Evolutionary conservation across 53 echinoderm and acorn worm genomes (phyloP), one percentile per base, ranked within the genome.

Genomic region (Zoroaster sp.): DNA sequence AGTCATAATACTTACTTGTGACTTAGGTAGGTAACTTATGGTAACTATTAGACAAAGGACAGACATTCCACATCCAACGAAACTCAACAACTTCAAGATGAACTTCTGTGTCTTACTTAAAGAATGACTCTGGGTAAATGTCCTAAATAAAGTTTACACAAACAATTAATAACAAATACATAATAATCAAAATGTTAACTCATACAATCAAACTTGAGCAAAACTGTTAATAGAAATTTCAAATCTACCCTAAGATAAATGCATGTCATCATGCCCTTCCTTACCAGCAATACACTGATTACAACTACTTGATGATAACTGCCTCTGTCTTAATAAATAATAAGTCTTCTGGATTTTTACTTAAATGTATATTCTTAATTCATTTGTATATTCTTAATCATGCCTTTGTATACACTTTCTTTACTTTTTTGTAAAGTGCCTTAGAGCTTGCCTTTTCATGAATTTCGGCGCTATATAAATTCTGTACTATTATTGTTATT

Each of bases 21-120:
- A 20, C 87, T 87, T 32, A 89, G 34, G 66, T 96, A 96, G 3
- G 91, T 91, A 10, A 89, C 32, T n/a, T 11, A 96, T 85, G 36
- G 93, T 94, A 40, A 91, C 87, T 20, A 78, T 43, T 42, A 96
- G 85, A 2, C 96, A 94, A 1, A 94, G 12, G 41, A 92, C 86
- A 34, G 96, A 96, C 83, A 92, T 78, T 18, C 77, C 71, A 49
- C 96, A 94, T 35, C 96, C 96, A 77, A 94, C 85, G 30, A 88
- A 88, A 59, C 94, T 96, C 0, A 96, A 83, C 10, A 94, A 87
- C 77, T 96, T 93, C 21, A 95, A 54, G 17, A 95, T 93, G 51
- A 79, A 89, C 36, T 90, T 93, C 59, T 95, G 93, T 40, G 87
- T 83, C 34, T 91, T 87, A 18, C 91, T 91, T 31, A 95, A 78